Base-by-base conservation (phyloP, 2,113 vertebrate species). In the Paradisaea rubra region DNA sequence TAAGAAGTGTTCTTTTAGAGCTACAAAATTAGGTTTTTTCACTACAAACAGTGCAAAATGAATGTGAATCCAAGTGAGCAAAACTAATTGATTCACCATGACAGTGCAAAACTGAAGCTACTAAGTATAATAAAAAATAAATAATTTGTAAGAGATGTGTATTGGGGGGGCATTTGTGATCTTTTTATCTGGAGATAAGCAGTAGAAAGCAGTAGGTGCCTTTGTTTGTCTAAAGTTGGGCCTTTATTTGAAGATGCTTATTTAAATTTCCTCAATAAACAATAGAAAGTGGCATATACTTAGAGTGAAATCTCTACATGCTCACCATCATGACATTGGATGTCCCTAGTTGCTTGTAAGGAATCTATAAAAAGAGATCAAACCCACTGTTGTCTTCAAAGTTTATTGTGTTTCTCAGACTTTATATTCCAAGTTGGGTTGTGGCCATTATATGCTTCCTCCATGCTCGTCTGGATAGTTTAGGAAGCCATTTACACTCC, bases 121-220 rank as follows among this genome's bases (percentile, higher is more conserved):
- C 3, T 24, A 37, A 54, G 21, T 28, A 13, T 28, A 37, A 74
- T 35, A 56, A 69, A 83, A 52, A 37, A 18, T 9, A 90, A 66
- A 57, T 30, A 2, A 21, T 47, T 53, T 1, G 0, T 42, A 49
- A 56, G 45, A 63, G 10, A 69, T 33, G 4, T n/a, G 13, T 53
- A 47, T 8, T 24, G 6, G 20, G 10, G 17, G 5, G 2, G 1
- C 5, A 79, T 74, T 56, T 82, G 2, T 2, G 14, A 4, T 8
- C 35, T 53, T 54, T 50, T 49, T 41, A 56, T 12, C 14, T 65
- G 27, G 8, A 81, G 7, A 35, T 35, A 35, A 35, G 35, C 35
- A 35, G 35, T 35, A 65, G 30, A 37, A 33, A 47, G 9, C 11
- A 44, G 4, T 68, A 71, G 47, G 7, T 16, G 27, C 9, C 9